Base-by-base conservation (phyloP, 2,888 invertebrate species). In the Scelioninae gen. 2 region DNA sequence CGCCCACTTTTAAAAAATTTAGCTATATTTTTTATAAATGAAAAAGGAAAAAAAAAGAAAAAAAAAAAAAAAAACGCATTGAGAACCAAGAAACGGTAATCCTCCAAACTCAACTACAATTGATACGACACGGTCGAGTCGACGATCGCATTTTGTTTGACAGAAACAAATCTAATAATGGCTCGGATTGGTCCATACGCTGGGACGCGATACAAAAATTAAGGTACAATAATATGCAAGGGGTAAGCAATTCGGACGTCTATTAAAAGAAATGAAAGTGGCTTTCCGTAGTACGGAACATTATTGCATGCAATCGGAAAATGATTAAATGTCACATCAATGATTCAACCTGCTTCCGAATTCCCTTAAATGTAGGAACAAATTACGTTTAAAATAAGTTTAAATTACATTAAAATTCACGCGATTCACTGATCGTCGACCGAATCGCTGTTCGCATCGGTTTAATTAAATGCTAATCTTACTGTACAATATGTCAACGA, bases 401-500 rank as follows among this genome's bases (percentile, higher is more conserved):
- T 19, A 43, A 18, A 41, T 9, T 13, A 35, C 9, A 35, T 35
- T n/a, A 18, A 52, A 19, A 10, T 35, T 52, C 1, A 52, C 15
- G 2, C 37, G 28, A 37, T 52, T 7, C 9, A 9, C 33, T 22
- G 31, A 46, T 46, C 39, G 58, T 53, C 72, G 55, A 63, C 63
- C 22, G 13, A 10, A 15, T 57, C 43, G 60, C 28, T 48, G 53
- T n/a, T 3, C 13, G 41, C 25, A 43, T 33, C 35, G 28, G 28
- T 61, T 25, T 48, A 64, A 68, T 67, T 63, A 74, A 74, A 70
- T 39, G 53, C 61, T 67, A 61, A 61, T 61, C 53, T 74, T 63
- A 67, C 74, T 74, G 74, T 74, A 74, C 74, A 74, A 58, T 65
- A 58, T 50, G 28, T 67, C 41, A 67, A 68, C 67, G 60, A 52